Conservation (phyloP, 2,797 vertebrate genomes). For the Pelobates cultripes region DNA sequence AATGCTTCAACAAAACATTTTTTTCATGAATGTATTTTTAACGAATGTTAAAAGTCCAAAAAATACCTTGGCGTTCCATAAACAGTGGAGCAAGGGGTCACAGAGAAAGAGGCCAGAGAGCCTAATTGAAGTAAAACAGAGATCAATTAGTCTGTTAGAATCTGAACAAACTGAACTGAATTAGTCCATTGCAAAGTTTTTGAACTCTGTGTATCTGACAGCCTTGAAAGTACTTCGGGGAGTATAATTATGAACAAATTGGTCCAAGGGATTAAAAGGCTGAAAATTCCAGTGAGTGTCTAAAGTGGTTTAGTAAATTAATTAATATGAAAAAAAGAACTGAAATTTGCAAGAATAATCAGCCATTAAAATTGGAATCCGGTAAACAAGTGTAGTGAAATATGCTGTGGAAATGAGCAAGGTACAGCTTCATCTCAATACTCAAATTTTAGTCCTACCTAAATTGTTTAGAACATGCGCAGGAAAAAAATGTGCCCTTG, state of each 20-base stretch:
- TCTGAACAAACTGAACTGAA: slow-evolving; percentile 33
- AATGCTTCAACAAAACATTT: no score
- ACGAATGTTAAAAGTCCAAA: background rate
- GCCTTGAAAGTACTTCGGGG: slow-evolving; percentile 43
- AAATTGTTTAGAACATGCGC: no score
- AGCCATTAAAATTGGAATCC: slow-evolving; percentile 42
- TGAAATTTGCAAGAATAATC: slow-evolving; percentile 29
- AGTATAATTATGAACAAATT: slow-evolving; percentile 43
- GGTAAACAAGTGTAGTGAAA: slow-evolving; percentile 21
- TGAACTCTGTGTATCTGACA: slow-evolving; percentile 34
- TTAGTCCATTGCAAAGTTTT: slow-evolving; percentile 41
- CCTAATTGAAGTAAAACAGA: slow-evolving; percentile 39
- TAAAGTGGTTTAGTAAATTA: slow-evolving; percentile 47
- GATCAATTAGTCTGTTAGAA: slow-evolving; percentile 38
- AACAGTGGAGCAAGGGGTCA: slow-evolving; percentile 27
- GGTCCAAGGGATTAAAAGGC: slow-evolving; percentile 53
- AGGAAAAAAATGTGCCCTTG: no score
- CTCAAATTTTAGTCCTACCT: no score
- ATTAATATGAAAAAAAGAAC: slow-evolving; percentile 43
- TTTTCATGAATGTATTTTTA: background rate
- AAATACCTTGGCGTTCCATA: background rate
- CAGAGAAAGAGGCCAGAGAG: slow-evolving; percentile 9
- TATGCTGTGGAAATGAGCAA: background rate
- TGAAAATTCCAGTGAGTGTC: slow-evolving; percentile 42
- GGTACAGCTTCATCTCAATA: no score